phyloP scores from a whole-genome alignment of 2,888 invertebrate species.

The Drosophila meridionalis region DNA sequence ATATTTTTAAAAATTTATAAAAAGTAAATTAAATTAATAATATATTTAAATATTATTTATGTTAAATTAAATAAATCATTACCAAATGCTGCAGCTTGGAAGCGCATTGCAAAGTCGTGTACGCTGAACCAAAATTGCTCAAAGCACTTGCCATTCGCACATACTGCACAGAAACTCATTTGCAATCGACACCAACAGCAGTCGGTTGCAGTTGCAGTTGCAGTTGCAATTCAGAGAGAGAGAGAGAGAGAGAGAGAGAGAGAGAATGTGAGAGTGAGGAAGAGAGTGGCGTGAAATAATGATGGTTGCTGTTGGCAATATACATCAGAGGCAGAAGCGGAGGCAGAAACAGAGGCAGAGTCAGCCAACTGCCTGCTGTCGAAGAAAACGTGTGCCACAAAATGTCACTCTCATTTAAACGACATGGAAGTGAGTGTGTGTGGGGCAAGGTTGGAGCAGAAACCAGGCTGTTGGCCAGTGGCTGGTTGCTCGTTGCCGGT shows the following conservation, averaged over 20 bases:
- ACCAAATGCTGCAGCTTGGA: not conserved
- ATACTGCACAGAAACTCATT: slow-evolving; percentile 66
- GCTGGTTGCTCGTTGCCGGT: slow-evolving; percentile 35
- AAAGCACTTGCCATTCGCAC: slow-evolving; percentile 22
- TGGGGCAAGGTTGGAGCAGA: slow-evolving; percentile 1
- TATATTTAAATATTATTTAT: too few species aligned
- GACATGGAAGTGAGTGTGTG: slow-evolving; percentile 30
- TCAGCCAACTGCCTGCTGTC: slow-evolving; percentile 17
- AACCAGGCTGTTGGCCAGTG: slow-evolving; percentile 36
- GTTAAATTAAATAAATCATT: not conserved
- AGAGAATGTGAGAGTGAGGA: not conserved
- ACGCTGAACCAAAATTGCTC: not conserved
- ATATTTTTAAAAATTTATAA: too few species aligned
- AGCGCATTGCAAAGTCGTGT: slow-evolving; percentile 25
- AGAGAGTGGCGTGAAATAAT: slow-evolving; percentile 8
- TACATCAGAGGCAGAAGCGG: slow-evolving; percentile 16
- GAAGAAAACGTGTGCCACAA: slow-evolving; percentile 72
- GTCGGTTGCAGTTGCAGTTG: slow-evolving; percentile 39
- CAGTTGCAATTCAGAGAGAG: slow-evolving; percentile 26
- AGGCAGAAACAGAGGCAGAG: slow-evolving; percentile 9
- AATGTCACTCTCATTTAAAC: slow-evolving; percentile 74
- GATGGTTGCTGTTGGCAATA: slow-evolving; percentile 34
- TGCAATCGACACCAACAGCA: slow-evolving; percentile 68
- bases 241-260: not conserved
- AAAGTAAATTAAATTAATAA: too few species aligned